These are phyloP conservation scores for Metopolophium dirhodum DNA, from an alignment of 1,140 invertebrate genomes.

Conservation along the genomic window DNA sequence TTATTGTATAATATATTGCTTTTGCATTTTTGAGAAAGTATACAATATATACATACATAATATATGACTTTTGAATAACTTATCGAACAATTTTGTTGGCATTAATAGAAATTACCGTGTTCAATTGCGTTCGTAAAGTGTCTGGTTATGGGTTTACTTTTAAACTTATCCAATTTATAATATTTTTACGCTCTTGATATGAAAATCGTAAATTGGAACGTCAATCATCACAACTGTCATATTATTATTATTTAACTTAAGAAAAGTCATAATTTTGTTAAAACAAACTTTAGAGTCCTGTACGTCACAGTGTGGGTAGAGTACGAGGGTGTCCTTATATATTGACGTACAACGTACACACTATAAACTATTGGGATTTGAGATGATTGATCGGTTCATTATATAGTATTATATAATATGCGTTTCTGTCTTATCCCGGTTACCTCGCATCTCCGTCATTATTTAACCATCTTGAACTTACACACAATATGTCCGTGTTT, in stretches of 20 bases:
- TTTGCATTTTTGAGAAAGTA: not conserved
- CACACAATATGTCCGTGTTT: not conserved
- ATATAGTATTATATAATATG: conserved; percentile 13
- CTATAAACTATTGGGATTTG: not conserved
- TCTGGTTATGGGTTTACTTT: not conserved
- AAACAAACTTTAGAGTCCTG: not conserved
- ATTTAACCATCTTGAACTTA: not conserved
- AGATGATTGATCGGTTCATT: conserved; percentile 9
- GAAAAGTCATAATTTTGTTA: not conserved
- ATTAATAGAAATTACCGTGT: not conserved
- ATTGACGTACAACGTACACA: not conserved
- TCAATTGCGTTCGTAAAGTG: not conserved
- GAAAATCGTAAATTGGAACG: not conserved
- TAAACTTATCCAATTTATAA: conserved; percentile 9
- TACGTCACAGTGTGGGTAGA: not conserved
- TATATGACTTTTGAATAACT: not conserved
- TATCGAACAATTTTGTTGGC: not conserved
- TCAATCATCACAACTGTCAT: not conserved
- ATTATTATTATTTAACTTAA: not conserved
- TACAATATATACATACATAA: no score
- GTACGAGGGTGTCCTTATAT: not conserved
- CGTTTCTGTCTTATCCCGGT: not conserved
- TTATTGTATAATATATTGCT: no score
- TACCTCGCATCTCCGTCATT: not conserved
- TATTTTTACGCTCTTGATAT: not conserved